Conservation (phyloP, 1,140 invertebrate genomes). For the Lordiphosa stackelbergi region DNA sequence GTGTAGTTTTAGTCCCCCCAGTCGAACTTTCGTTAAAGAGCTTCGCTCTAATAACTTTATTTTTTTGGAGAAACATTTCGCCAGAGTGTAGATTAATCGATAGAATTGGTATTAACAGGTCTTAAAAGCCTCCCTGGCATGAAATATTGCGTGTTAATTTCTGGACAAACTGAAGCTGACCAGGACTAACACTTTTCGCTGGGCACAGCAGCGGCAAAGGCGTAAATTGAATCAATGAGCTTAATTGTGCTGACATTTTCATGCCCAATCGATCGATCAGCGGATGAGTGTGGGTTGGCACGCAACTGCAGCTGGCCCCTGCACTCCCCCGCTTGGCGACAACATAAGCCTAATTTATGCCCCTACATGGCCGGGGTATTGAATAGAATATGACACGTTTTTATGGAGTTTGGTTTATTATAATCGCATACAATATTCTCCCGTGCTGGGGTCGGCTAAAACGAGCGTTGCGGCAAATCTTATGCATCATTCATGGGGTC, state of each 20-base stretch:
- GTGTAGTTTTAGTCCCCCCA: no score
- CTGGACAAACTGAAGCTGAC: neutral
- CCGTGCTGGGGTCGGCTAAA: slow-evolving; percentile 36
- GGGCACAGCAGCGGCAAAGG: slow-evolving; percentile 10
- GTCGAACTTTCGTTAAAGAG: no score
- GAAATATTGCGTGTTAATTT: slow-evolving; percentile 45
- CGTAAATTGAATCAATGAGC: slow-evolving; percentile 66
- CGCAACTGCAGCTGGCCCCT: slow-evolving; percentile 29
- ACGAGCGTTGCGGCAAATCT: slow-evolving; percentile 33
- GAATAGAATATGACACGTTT: slow-evolving; percentile 72
- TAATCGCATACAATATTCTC: slow-evolving; percentile 69
- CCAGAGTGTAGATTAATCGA: slow-evolving; percentile 44
- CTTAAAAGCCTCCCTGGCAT: slow-evolving; percentile 54
- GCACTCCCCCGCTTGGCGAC: neutral
- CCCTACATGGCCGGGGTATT: slow-evolving; percentile 54
- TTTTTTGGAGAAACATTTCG: no score
- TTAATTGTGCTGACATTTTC: slow-evolving; percentile 72
- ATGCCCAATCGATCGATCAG: slow-evolving; percentile 60
- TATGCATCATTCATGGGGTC: slow-evolving; percentile 65
- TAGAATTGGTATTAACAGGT: slow-evolving; percentile 67
- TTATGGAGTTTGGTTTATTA: slow-evolving; percentile 72
- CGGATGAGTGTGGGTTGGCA: slow-evolving; percentile 28
- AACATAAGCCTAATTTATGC: slow-evolving; percentile 71
- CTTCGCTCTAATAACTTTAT: no score
- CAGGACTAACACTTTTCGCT: slow-evolving; percentile 9